A percentile compares a stretch with the other conserved stretches of the same genome.
These are phyloP conservation scores for Nomada ruficornis DNA, from an alignment of 2,888 invertebrate genomes.

Conservation along the genomic window DNA sequence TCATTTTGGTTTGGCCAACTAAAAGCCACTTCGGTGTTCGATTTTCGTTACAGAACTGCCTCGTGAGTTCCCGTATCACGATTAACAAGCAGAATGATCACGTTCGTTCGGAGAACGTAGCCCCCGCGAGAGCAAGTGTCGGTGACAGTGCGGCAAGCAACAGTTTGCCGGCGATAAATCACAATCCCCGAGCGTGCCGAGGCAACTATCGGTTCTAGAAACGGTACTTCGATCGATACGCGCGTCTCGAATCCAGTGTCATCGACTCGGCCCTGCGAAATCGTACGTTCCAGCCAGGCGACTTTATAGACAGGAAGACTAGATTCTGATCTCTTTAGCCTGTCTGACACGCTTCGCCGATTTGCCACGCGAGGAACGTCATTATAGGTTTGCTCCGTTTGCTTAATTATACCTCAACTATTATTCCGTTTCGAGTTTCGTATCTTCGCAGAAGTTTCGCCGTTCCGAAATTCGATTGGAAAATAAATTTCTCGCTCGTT, in stretches of 20 bases:
- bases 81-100: not conserved
- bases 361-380: not conserved
- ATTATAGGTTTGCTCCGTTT: not conserved
- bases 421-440: not conserved
- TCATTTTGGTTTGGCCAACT: not conserved
- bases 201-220: slow-evolving; percentile 46
- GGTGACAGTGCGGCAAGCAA: slow-evolving; percentile 37
- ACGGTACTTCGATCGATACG: slow-evolving; percentile 59
- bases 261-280: slow-evolving; percentile 37
- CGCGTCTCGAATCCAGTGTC: slow-evolving; percentile 46
- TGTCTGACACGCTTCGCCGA: not conserved
- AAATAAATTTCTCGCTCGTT: too few species aligned
- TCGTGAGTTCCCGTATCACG: not conserved
- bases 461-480: too few species aligned
- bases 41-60: not conserved
- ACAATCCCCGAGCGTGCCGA: slow-evolving; percentile 42
- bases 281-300: slow-evolving; percentile 3
- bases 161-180: slow-evolving; percentile 55
- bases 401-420: not conserved
- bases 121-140: slow-evolving; percentile 25
- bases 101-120: not conserved
- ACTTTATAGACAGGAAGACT: not conserved
- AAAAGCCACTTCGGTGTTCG: too few species aligned
- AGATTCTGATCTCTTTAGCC: not conserved
- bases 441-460: too few species aligned